Base-by-base conservation (phyloP, 2,888 invertebrate genomes). In the Strigamia maritima region DNA sequence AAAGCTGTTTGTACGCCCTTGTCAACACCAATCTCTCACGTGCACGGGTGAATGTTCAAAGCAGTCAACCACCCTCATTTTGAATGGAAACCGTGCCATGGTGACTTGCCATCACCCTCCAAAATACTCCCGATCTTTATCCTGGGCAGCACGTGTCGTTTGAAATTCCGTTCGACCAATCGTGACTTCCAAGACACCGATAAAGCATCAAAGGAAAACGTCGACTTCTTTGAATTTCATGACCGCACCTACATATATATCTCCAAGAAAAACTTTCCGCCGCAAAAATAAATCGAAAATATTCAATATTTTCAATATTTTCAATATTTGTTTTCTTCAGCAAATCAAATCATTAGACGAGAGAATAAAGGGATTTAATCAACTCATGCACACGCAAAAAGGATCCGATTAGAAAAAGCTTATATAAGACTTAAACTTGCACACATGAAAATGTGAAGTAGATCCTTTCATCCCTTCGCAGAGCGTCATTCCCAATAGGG, bases 1-100 rank as follows among this genome's bases (percentile, higher is more conserved):
- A 54, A 54, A 54, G 54, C 54, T 54, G 54, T 54, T 54, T 54
- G 54, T 54, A 54, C 19, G n/a, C 54, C n/a, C 54, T 54, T 54
- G 54, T 54, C 54, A 54, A 54, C 54, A 54, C 54, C 19, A 19
- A 54, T 54, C 54, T 54, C 54, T 54, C 19, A 54, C 54, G 54
- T 54, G 54, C 54, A 19, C 54, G 54, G 54, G 54, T 54, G 54
- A 54, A 54, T 54, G 54, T 54, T 54, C 54, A 54, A 8, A 19
- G 54, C 54, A 54, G 54, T 54, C 54, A 54, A n/a, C 54, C 54
- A 19, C 54, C 54, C 22, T 54, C 54, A 54, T 54, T 54, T 54
- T 54, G 54, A 54, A 54, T 54, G 54, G 54, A 54, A 54, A 54
- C 54, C 54, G 8, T 19, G 19, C 22, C 19, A 22, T 8, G 54